phyloP scores from a whole-genome alignment of 2,113 vertebrate genomes.

The Bubo scandiacus region DNA sequence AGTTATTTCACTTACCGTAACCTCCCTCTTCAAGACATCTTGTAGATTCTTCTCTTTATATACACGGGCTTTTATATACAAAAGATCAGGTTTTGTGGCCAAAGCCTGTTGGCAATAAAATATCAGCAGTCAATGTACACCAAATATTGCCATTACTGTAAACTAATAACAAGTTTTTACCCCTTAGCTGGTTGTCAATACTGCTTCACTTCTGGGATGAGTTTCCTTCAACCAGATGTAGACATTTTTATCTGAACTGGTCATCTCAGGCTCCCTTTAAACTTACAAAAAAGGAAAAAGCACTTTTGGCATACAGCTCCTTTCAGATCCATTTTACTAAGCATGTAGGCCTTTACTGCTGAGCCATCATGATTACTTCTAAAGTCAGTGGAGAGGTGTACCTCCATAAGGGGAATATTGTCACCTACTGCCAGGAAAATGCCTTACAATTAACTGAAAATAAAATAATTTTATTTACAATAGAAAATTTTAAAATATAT shows the following conservation, averaged over 20 bases:
- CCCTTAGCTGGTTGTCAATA: neutral
- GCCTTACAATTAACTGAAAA: neutral
- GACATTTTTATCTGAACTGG: neutral
- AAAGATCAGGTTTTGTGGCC: neutral
- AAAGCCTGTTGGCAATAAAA: neutral
- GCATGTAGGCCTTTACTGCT: neutral
- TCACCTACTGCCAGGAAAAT: neutral
- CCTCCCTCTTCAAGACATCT: neutral
- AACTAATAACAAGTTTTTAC: neutral
- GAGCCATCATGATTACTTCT: neutral
- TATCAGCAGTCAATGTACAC: neutral
- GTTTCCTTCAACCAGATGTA: neutral
- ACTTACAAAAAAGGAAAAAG: neutral
- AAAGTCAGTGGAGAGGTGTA: neutral
- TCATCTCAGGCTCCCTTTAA: neutral
- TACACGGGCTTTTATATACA: neutral
- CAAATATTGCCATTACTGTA: neutral
- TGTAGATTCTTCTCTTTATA: neutral
- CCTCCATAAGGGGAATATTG: fast-evolving
- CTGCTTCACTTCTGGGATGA: neutral
- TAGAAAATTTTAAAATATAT: neutral
- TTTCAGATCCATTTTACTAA: neutral
- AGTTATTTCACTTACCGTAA: neutral
- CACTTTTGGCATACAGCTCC: neutral
- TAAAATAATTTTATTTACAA: neutral